These are phyloP conservation scores for Synanthedon andrenaeformis DNA, from an alignment of 2,888 invertebrate species.

Conservation along the genomic window DNA sequence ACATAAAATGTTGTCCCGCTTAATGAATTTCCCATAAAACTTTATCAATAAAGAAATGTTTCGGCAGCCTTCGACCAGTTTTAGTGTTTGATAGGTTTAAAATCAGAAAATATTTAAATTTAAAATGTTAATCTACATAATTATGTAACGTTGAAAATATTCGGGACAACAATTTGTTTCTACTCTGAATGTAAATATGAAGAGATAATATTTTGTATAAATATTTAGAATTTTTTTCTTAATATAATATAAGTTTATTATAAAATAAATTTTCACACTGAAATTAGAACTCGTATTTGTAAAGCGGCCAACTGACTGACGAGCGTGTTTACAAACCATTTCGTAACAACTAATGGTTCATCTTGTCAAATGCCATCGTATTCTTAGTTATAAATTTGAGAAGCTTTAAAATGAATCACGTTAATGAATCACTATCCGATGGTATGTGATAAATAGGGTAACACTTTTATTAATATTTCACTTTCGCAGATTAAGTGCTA, in stretches of 20 bases:
- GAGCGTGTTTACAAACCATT: conserved; percentile 42
- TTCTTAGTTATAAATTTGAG: conserved; percentile 12
- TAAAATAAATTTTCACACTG: neutral
- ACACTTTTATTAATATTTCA: conserved; percentile 43
- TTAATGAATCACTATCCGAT: conserved; percentile 45
- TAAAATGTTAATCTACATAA: too few relatives aligned
- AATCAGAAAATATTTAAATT: too few relatives aligned
- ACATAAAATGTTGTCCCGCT: too few relatives aligned
- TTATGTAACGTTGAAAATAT: too few relatives aligned
- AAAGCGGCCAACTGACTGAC: conserved; percentile 28
- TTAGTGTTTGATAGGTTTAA: too few relatives aligned
- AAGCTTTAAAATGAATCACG: conserved; percentile 35
- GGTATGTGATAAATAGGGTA: conserved; percentile 49
- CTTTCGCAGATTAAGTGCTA: conserved; percentile 42
- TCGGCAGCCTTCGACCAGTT: too few relatives aligned
- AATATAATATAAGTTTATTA: neutral
- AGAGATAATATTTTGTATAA: too few relatives aligned
- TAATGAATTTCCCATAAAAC: too few relatives aligned
- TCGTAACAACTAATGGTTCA: conserved; percentile 46
- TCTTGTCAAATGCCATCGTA: conserved; percentile 41
- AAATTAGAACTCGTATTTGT: conserved; percentile 10
- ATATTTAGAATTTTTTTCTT: too few relatives aligned
- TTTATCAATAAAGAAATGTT: too few relatives aligned
- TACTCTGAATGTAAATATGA: too few relatives aligned
- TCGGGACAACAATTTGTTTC: too few relatives aligned